Percentiles rank a stretch among this genome's conserved stretches.
phyloP scores from a whole-genome alignment of 2,888 invertebrate species.

The Heliothis peltigera region DNA sequence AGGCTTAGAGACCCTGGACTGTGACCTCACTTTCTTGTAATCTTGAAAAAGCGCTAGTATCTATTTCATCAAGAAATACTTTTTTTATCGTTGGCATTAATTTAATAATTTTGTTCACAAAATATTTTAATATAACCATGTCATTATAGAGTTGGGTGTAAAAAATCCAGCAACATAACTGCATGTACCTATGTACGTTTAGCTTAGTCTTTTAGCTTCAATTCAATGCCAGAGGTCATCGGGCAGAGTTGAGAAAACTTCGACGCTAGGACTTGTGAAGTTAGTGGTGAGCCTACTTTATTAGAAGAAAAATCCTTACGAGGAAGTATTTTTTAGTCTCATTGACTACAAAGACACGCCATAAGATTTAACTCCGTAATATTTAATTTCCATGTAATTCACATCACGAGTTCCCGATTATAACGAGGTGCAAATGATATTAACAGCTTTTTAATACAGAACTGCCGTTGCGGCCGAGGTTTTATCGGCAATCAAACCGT shows the following conservation, averaged over 20 bases:
- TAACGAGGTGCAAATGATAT: slow-evolving; percentile 81
- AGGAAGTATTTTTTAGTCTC: neutral
- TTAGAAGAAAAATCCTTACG: no score
- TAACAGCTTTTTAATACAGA: slow-evolving; percentile 78
- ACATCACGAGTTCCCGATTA: slow-evolving; percentile 54
- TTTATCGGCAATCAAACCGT: slow-evolving; percentile 81
- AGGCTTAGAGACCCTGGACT: no score
- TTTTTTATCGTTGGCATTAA: neutral
- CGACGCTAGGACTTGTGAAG: no score
- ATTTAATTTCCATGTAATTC: slow-evolving; percentile 60
- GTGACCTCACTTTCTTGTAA: no score
- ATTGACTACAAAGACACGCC: neutral
- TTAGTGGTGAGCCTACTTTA: no score
- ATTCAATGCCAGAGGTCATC: no score
- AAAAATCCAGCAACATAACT: neutral
- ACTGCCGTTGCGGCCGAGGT: slow-evolving; percentile 70
- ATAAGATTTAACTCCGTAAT: neutral
- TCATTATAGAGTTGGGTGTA: neutral
- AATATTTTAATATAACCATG: neutral
- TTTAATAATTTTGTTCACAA: neutral
- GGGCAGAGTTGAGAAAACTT: no score
- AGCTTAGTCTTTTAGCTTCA: no score
- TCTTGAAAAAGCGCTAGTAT: neutral
- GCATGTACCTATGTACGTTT: neutral
- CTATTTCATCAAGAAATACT: neutral